Evolutionary conservation across 2,113 vertebrate species (phyloP).

Genomic region (Python bivittatus): DNA sequence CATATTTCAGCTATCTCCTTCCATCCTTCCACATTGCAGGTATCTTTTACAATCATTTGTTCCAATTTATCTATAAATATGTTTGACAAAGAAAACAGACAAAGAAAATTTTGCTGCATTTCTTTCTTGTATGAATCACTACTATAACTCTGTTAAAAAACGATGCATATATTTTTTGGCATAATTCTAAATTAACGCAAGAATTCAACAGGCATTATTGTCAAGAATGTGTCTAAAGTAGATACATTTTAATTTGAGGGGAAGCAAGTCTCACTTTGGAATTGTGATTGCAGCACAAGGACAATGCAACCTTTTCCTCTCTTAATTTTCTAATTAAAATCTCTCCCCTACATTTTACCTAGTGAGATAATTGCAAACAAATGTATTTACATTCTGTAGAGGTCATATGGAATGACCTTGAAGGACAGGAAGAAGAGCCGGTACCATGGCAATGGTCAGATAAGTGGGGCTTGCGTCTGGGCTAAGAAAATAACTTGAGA

Average conservation of each 20-base stretch:
- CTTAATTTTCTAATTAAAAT: neutral
- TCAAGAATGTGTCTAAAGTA: neutral
- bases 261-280: neutral
- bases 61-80: constrained; percentile 46
- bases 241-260: neutral
- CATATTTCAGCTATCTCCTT: constrained; percentile 53
- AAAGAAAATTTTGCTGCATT: neutral
- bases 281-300: neutral
- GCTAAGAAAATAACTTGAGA: neutral
- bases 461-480: neutral
- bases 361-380: neutral
- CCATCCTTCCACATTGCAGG: constrained; percentile 53
- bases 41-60: constrained; percentile 58
- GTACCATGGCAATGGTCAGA: neutral
- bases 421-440: neutral
- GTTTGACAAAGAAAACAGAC: constrained; percentile 10
- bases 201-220: neutral
- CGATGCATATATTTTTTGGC: neutral
- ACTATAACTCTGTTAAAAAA: constrained; percentile 4
- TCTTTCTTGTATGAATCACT: neutral
- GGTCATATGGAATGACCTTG: neutral
- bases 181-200: neutral
- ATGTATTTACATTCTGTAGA: neutral
- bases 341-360: neutral
- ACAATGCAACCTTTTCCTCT: neutral